phyloP scores from a whole-genome alignment of 2,888 invertebrate genomes.

The Lepidochrysops patricia region DNA sequence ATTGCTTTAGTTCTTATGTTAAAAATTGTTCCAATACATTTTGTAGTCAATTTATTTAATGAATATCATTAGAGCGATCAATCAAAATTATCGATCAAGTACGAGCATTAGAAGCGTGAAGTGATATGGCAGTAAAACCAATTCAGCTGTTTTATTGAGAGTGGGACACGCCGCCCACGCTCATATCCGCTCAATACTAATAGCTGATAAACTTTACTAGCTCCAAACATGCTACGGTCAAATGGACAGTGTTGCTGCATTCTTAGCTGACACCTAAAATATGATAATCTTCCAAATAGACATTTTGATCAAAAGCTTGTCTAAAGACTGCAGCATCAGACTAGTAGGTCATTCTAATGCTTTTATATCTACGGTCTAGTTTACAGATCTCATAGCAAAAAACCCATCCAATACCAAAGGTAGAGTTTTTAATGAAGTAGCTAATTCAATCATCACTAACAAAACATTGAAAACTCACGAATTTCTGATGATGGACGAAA shows the following conservation, averaged over 20 bases:
- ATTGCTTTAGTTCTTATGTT: too few species aligned
- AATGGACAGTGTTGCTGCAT: neutral
- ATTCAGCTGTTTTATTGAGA: constrained; percentile 31
- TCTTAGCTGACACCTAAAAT: neutral
- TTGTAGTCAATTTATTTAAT: constrained; percentile 14
- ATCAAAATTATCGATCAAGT: constrained; percentile 65
- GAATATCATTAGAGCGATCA: constrained; percentile 39
- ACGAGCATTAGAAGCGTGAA: constrained; percentile 30
- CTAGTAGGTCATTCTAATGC: neutral
- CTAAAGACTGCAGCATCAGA: neutral
- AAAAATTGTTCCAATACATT: neutral
- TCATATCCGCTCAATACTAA: constrained; percentile 16
- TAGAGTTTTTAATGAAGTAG: neutral
- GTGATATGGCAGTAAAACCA: constrained; percentile 32
- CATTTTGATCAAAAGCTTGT: neutral
- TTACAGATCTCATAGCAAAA: neutral
- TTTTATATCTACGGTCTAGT: neutral
- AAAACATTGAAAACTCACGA: constrained; percentile 1
- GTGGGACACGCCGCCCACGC: constrained; percentile 24
- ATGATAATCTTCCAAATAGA: neutral
- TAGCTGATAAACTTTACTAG: constrained; percentile 6
- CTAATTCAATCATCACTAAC: neutral
- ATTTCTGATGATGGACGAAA: constrained; percentile 2
- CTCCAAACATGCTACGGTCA: neutral
- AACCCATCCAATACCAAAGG: neutral